Conservation (phyloP, 2,797 vertebrate species). For the Antennarius maculatus region DNA sequence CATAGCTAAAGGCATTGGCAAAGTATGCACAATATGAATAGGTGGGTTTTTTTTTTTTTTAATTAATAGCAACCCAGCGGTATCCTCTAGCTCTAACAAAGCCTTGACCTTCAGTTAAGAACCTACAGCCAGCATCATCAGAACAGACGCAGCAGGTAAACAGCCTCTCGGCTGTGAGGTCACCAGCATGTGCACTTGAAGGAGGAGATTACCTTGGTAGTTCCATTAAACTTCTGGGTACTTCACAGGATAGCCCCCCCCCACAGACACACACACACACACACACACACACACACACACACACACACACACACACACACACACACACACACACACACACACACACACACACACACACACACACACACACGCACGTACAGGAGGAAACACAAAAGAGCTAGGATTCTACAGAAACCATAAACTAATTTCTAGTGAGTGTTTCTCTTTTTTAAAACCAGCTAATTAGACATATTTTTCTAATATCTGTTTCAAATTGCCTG, state of each 20-base stretch:
- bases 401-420: too few relatives aligned
- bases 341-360: constrained; percentile 2
- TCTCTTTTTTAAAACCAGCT: constrained; percentile 64
- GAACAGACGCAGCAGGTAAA: constrained; percentile 25
- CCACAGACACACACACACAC: constrained; percentile 86
- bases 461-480: constrained; percentile 66
- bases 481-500: constrained; percentile 66
- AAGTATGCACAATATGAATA: constrained; percentile 28
- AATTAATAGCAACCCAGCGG: constrained; percentile 17
- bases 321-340: too few relatives aligned
- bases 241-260: constrained; percentile 17
- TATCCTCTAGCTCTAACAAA: constrained; percentile 25
- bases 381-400: neutral
- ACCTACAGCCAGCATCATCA: constrained; percentile 16
- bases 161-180: constrained; percentile 32
- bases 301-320: constrained; percentile 20
- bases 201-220: constrained; percentile 4
- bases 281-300: constrained; percentile 4
- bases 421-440: neutral
- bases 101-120: constrained; percentile 29
- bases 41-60: constrained; percentile 20
- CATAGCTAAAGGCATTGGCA: neutral
- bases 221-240: constrained; percentile 38
- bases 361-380: constrained; percentile 16
- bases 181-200: constrained; percentile 34